Evolutionary conservation across 2,888 invertebrate species (phyloP).

Genomic region (Epinotia bilunana): DNA sequence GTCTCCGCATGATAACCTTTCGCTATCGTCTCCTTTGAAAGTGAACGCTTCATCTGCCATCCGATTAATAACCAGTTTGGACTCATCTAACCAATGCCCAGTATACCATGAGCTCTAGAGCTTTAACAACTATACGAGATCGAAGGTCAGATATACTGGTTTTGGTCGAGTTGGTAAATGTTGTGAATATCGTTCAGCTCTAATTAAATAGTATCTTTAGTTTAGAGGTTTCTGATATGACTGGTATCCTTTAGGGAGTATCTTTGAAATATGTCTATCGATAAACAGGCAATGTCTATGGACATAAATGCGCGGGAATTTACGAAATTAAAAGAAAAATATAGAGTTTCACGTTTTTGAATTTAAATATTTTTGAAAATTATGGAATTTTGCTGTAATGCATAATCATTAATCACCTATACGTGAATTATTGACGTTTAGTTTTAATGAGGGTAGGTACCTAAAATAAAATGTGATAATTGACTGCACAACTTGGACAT

Average conservation of each 20-base stretch:
- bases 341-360: too few relatives aligned
- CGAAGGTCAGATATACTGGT: neutral
- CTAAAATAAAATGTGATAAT: too few relatives aligned
- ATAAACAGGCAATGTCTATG: neutral
- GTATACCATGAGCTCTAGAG: neutral
- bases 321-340: neutral
- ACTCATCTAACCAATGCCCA: neutral
- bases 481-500: too few relatives aligned
- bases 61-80: neutral
- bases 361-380: too few relatives aligned
- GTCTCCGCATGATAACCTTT: conserved; percentile 29
- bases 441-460: too few relatives aligned
- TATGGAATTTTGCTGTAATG: too few relatives aligned
- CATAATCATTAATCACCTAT: too few relatives aligned
- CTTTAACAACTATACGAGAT: neutral
- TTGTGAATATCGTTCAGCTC: neutral
- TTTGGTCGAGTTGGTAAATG: neutral
- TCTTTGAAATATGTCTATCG: neutral
- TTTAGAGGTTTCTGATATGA: conserved; percentile 22
- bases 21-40: conserved; percentile 34
- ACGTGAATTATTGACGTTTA: too few relatives aligned
- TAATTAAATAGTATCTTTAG: conserved; percentile 32
- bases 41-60: conserved; percentile 23
- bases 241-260: neutral
- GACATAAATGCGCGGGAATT: neutral